These are phyloP conservation scores for Charanyca ferruginea DNA, from an alignment of 2,888 invertebrate genomes.

Conservation along the genomic window DNA sequence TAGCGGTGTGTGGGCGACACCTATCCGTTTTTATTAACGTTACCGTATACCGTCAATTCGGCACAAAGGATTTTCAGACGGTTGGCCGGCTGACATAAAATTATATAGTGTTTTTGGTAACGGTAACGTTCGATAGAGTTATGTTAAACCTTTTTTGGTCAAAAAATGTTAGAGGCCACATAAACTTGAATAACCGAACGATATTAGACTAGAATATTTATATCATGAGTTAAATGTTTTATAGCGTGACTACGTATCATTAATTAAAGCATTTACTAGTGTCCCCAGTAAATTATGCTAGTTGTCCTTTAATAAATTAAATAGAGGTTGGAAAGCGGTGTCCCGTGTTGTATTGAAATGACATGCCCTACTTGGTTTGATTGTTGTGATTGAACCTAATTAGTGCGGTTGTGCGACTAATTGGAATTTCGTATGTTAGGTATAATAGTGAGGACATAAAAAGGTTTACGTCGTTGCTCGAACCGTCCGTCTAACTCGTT, in stretches of 20 bases:
- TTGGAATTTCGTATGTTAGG: slow-evolving; percentile 19
- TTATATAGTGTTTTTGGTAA: slow-evolving; percentile 57
- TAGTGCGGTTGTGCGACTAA: slow-evolving; percentile 23
- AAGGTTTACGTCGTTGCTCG: slow-evolving; percentile 22
- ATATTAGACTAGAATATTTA: slow-evolving; percentile 20
- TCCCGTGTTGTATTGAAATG: slow-evolving; percentile 12
- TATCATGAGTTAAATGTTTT: slow-evolving; percentile 11
- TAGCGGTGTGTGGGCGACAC: slow-evolving; percentile 71
- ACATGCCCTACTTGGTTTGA: slow-evolving; percentile 25
- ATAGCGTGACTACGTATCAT: slow-evolving; percentile 46
- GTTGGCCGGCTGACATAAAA: slow-evolving; percentile 63
- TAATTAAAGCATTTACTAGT: slow-evolving; percentile 33
- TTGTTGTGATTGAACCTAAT: slow-evolving; percentile 44
- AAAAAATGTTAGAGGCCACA: slow-evolving; percentile 3
- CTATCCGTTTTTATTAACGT: slow-evolving; percentile 76
- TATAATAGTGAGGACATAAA: slow-evolving; percentile 22
- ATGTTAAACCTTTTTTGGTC: neutral
- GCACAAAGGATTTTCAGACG: slow-evolving; percentile 74
- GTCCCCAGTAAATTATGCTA: slow-evolving; percentile 26
- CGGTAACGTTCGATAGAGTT: slow-evolving; percentile 16
- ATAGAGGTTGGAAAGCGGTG: slow-evolving; percentile 12
- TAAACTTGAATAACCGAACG: slow-evolving; percentile 11
- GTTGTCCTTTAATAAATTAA: slow-evolving; percentile 32
- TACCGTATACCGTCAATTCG: slow-evolving; percentile 70
- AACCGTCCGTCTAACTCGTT: slow-evolving; percentile 61